These are phyloP conservation scores for Phylloscopus collybita DNA, from an alignment of 2,797 vertebrate genomes.

Conservation along the genomic window DNA sequence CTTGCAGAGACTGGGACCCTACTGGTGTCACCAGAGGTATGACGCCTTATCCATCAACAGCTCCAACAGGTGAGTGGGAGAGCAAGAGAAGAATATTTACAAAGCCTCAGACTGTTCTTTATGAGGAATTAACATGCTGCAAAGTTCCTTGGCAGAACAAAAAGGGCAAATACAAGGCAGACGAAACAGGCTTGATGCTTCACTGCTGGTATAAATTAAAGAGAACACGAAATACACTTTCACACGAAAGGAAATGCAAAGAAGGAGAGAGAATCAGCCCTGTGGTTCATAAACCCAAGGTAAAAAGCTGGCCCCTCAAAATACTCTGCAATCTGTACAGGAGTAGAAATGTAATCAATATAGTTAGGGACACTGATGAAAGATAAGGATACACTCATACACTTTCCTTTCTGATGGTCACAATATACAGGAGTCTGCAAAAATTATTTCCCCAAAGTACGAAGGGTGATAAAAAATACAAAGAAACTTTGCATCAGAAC, in stretches of 20 bases:
- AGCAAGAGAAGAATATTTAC: not conserved
- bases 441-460: conserved; percentile 5
- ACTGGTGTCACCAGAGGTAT: fast-evolving
- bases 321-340: not conserved
- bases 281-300: not conserved
- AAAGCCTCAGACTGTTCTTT: not conserved
- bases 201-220: not conserved
- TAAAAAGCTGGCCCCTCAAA: not conserved
- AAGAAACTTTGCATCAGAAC: conserved; percentile 51
- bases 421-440: not conserved
- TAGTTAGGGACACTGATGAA: not conserved
- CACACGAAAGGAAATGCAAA: not conserved
- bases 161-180: not conserved
- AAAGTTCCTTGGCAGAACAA: not conserved
- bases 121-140: not conserved
- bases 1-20: not conserved
- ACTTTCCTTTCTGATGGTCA: not conserved
- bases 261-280: not conserved
- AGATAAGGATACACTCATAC: not conserved
- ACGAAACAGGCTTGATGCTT: not conserved
- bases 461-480: conserved; percentile 7
- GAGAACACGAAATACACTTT: not conserved
- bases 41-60: not conserved
- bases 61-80: not conserved
- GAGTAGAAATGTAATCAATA: not conserved